These are phyloP conservation scores for Leptatherina wallacei DNA, from an alignment of 2,797 vertebrate genomes.

Conservation along the genomic window DNA sequence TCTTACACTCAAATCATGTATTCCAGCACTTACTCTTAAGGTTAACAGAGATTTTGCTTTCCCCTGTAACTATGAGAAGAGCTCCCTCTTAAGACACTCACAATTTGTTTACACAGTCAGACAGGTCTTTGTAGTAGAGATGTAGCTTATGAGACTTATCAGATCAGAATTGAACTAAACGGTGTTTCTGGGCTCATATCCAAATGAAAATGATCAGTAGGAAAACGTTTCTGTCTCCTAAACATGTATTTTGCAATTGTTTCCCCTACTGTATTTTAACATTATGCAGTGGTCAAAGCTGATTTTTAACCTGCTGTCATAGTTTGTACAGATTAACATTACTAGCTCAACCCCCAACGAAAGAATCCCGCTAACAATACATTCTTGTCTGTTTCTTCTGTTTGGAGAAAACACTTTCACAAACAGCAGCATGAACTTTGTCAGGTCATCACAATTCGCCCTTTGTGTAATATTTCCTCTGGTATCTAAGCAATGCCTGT, in stretches of 20 bases:
- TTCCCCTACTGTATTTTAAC: neutral
- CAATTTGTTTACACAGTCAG: neutral
- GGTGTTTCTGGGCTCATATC: neutral
- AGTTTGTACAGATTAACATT: neutral
- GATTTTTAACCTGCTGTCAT: conserved; percentile 7
- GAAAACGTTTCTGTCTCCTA: neutral
- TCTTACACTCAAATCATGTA: no score
- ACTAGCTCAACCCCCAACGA: neutral
- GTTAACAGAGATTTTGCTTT: no score
- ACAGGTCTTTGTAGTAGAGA: neutral
- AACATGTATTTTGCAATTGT: neutral
- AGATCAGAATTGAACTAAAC: conserved; percentile 19
- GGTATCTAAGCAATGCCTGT: conserved; percentile 67
- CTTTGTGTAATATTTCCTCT: conserved; percentile 59
- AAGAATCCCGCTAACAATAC: neutral
- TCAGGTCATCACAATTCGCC: conserved; percentile 44
- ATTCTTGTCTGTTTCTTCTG: conserved; percentile 2
- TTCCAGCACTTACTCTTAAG: no score
- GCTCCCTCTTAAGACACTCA: neutral
- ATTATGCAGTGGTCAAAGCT: neutral
- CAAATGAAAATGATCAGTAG: conserved; percentile 6
- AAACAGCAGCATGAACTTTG: conserved; percentile 40
- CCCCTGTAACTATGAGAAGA: no score
- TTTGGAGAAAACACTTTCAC: conserved; percentile 27
- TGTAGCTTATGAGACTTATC: neutral